These are phyloP conservation scores for Synanthedon andrenaeformis DNA, from an alignment of 2,888 invertebrate species.

Conservation along the genomic window DNA sequence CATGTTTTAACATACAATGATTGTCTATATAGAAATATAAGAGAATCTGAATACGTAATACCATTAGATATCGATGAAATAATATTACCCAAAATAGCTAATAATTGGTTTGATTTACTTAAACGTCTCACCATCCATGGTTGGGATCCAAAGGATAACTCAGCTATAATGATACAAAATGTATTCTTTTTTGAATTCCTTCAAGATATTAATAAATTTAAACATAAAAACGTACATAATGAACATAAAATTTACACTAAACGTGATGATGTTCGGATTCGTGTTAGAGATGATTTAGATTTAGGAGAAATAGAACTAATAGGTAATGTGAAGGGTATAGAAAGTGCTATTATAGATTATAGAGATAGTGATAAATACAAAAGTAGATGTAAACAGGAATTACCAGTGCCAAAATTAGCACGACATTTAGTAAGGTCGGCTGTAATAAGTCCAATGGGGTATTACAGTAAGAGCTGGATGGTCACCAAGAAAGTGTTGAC, in stretches of 20 bases:
- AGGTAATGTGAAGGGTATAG: slow-evolving; percentile 28
- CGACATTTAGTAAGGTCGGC: slow-evolving; percentile 67
- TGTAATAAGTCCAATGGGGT: slow-evolving; percentile 71
- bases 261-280: slow-evolving; percentile 54
- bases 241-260: slow-evolving; percentile 42
- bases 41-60: slow-evolving; percentile 73
- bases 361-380: slow-evolving; percentile 26
- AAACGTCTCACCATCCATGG: slow-evolving; percentile 46
- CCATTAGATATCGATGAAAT: slow-evolving; percentile 82
- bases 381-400: slow-evolving; percentile 31
- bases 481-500: slow-evolving; percentile 74
- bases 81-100: slow-evolving; percentile 73
- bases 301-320: slow-evolving; percentile 40
- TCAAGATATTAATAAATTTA: slow-evolving; percentile 36
- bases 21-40: slow-evolving; percentile 79
- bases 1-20: slow-evolving; percentile 83
- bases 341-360: slow-evolving; percentile 33
- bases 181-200: slow-evolving; percentile 76
- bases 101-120: slow-evolving; percentile 71
- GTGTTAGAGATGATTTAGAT: slow-evolving; percentile 22
- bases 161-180: slow-evolving; percentile 75
- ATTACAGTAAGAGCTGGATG: slow-evolving; percentile 80
- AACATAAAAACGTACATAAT: slow-evolving; percentile 16
- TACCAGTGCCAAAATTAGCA: slow-evolving; percentile 51
- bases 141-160: slow-evolving; percentile 58